Base-by-base conservation (phyloP, 2,888 invertebrate genomes). In the Chloroclysta siterata region DNA sequence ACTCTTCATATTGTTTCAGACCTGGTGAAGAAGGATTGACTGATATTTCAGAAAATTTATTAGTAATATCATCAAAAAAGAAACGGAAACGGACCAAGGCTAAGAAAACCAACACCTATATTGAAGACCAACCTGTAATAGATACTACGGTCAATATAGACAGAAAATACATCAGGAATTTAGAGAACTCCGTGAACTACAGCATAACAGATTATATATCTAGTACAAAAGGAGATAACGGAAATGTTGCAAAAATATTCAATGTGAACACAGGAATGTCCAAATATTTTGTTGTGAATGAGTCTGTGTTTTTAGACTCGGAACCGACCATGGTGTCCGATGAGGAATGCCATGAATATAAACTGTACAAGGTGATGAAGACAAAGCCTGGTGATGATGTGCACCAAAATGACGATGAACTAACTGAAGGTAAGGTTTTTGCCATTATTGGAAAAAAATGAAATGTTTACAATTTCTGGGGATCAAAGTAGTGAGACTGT, bases 401-500 rank as follows among this genome's bases (percentile, higher is more conserved):
- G 46, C 22, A 53, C 7, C 29, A 14, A 0, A 44, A 6, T 14
- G 66, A 68, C 39, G 55, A 64, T 41, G 60, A 57, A 5, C 29
- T 61, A 1, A 65, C 22, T 17, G 44, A 61, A 10, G 53, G 65
- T 65, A 61, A 28, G 64, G 63, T 44, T 52, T 44, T 53, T 46
- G 5, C n/a, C n/a, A n/a, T n/a, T n/a, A n/a, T n/a, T n/a, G n/a
- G n/a, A n/a, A n/a, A n/a, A n/a, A n/a, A n/a, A n/a, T n/a, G n/a
- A n/a, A n/a, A n/a, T n/a, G n/a, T n/a, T 41, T n/a, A 22, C 22
- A 22, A 22, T 22, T 22, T 22, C 22, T 22, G 22, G 1, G 22
- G 22, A 22, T 2, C 22, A 22, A 22, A 2, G 22, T 22, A 2
- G 22, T 22, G 3, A 22, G 22, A 3, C n/a, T n/a, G n/a, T n/a